Base-by-base conservation (phyloP, 2,113 vertebrate genomes). In the Empidonax alnorum region DNA sequence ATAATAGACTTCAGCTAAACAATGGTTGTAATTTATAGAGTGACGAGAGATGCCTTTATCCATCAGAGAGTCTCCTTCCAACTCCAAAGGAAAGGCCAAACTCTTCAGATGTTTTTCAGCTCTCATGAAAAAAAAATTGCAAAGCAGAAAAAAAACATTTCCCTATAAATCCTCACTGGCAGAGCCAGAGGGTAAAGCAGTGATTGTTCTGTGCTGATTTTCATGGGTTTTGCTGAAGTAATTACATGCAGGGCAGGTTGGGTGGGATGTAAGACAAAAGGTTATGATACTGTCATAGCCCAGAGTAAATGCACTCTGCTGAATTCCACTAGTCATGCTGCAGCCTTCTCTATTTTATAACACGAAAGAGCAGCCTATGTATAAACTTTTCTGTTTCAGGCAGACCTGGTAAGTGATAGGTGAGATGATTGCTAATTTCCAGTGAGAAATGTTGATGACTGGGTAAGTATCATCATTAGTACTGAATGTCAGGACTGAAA, bases 1-100 rank as follows among this genome's bases (percentile, higher is more conserved):
- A 71, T 56, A 91, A 96, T 84, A 97, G 94, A 93, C 56, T 96
- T 95, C 88, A 94, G 33, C 87, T 90, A 89, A 96, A 96, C 90
- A 97, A 96, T 93, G 88, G 75, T 6, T 53, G 73, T 80, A 86
- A 93, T 94, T 91, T 96, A 94, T 65, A 84, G 77, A 91, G 85
- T 2, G 28, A 82, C 55, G 87, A 79, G 42, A 72, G 50, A 89
- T 94, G 78, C 65, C 24, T 91, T 96, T 92, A 75, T 83, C 37
- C 50, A 77, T 33, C 50, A 87, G 72, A 94, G 53, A 87, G 73
- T n/a, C 42, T 90, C 62, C 85, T 96, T 96, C 50, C 74, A 66
- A 20, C 59, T 75, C 37, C 59, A 63, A 52, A 50, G 41, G 31
- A 83, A 95, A 94, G 76, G 68, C 53, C 71, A 91, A 78, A 49